Conservation (phyloP, 2,888 invertebrate species). For the Adelognathus sp. region DNA sequence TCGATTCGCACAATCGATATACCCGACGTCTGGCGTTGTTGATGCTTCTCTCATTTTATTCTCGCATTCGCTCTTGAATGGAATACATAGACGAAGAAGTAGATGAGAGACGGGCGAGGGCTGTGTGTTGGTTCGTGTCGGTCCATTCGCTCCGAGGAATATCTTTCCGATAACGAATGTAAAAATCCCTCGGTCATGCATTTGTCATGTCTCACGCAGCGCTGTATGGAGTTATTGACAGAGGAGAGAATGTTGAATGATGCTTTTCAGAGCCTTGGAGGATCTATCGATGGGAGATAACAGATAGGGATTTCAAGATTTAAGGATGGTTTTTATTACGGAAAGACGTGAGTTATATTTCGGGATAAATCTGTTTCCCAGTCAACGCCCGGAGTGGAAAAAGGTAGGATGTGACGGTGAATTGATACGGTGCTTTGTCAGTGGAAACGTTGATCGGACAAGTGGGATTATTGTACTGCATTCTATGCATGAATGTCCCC, state of each 20-base stretch:
- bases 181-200: conserved; percentile 11
- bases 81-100: conserved; percentile 8
- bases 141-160: neutral
- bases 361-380: neutral
- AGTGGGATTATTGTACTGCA: neutral
- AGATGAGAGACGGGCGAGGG: conserved; percentile 8
- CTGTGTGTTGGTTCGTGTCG: conserved; percentile 8
- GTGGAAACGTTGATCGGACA: neutral
- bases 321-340: conserved; percentile 4
- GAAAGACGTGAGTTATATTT: neutral
- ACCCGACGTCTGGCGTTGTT: conserved; percentile 15
- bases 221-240: neutral
- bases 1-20: conserved; percentile 51
- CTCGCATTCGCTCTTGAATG: conserved; percentile 15
- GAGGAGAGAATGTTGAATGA: neutral
- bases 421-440: neutral
- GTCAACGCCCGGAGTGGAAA: neutral
- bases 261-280: neutral
- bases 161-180: conserved; percentile 28
- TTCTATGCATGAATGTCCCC: neutral
- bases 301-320: neutral
- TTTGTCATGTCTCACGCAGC: neutral
- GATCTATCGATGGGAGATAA: neutral
- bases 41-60: neutral
- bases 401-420: neutral